phyloP scores from a whole-genome alignment of 2,797 vertebrate genomes.

The Iguana delicatissima region DNA sequence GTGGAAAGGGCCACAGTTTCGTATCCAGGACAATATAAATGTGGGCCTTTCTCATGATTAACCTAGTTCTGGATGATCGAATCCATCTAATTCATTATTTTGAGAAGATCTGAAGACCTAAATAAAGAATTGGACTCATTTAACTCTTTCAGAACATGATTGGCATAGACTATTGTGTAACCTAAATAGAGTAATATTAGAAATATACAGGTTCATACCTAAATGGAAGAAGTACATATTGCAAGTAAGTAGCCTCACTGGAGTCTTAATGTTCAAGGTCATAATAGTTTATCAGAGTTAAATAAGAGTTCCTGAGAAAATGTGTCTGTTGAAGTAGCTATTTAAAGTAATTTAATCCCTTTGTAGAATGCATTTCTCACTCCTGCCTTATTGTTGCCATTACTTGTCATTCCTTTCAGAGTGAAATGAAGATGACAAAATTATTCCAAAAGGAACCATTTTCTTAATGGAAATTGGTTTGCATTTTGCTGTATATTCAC shows the following conservation, averaged over 20 bases:
- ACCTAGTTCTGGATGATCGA: not conserved
- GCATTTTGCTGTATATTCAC: not conserved
- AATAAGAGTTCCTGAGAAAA: not conserved
- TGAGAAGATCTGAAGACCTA: not conserved
- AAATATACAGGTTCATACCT: not conserved
- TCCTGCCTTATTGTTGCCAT: not conserved
- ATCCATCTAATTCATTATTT: not conserved
- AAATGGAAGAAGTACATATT: not conserved
- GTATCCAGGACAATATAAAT: not conserved
- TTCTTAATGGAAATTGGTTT: slow-evolving; percentile 13
- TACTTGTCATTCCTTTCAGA: slow-evolving; percentile 30
- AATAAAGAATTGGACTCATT: not conserved
- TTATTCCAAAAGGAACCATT: not conserved
- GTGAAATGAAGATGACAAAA: not conserved
- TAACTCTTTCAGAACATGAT: not conserved
- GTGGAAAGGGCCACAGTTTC: too few species aligned
- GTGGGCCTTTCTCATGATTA: not conserved
- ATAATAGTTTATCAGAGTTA: slow-evolving; percentile 1
- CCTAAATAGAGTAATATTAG: not conserved
- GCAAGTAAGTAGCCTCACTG: not conserved
- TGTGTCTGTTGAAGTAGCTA: not conserved
- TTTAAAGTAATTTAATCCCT: not conserved
- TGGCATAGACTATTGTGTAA: not conserved
- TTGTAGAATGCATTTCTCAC: not conserved
- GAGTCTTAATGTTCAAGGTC: not conserved